Conservation (phyloP, 1,140 invertebrate genomes). For the Apis mellifera region DNA sequence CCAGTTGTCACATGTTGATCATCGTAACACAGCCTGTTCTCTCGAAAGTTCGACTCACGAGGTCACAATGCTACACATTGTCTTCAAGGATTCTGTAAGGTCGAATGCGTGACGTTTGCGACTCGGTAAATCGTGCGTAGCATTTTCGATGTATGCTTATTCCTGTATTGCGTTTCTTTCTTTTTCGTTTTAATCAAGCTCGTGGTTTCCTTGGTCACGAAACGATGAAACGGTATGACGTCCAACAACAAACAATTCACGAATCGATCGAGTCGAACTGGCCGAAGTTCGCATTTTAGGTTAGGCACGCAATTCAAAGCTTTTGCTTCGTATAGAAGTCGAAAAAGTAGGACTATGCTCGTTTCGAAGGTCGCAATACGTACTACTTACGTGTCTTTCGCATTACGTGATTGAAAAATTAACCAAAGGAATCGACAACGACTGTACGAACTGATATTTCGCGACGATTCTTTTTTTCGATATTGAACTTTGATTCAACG, state of each 20-base stretch:
- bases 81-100: conserved; percentile 56
- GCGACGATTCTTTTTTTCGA: too few species aligned
- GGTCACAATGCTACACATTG: not conserved
- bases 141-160: conserved; percentile 55
- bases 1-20: not conserved
- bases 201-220: not conserved
- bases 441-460: not conserved
- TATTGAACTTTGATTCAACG: too few species aligned
- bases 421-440: not conserved
- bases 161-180: not conserved
- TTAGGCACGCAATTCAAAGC: not conserved
- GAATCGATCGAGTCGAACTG: not conserved
- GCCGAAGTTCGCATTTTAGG: not conserved
- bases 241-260: not conserved
- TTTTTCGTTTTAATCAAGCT: not conserved
- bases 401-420: conserved; percentile 47
- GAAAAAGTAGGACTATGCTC: not conserved
- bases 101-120: conserved; percentile 52
- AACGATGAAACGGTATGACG: too few species aligned
- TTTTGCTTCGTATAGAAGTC: not conserved
- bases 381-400: conserved; percentile 3
- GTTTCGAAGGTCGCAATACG: not conserved
- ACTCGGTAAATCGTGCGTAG: conserved; percentile 49
- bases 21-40: not conserved
- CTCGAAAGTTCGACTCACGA: conserved; percentile 32